Percentiles rank a stretch among this genome's conserved stretches.
Conservation (phyloP, 2,113 vertebrate species). For the Psettodes erumei region DNA sequence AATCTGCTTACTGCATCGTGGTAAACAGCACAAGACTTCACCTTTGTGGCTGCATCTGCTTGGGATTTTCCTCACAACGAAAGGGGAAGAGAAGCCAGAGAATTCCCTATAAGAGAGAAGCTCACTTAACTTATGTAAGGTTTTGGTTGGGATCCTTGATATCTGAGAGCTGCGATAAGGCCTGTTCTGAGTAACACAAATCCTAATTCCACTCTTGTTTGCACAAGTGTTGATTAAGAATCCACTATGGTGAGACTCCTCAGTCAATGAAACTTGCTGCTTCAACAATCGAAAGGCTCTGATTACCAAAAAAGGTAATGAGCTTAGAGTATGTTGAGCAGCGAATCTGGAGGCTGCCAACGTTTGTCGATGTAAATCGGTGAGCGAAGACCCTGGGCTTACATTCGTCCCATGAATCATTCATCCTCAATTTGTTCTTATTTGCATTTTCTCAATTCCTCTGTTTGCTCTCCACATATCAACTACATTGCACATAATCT, state of each 20-base stretch:
- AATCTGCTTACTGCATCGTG: background rate
- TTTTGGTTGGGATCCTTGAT: slow-evolving; percentile 13
- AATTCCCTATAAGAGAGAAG: slow-evolving; percentile 14
- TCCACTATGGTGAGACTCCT: background rate
- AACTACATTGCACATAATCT: background rate
- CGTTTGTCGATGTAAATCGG: background rate
- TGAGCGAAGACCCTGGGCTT: background rate
- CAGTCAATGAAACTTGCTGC: background rate
- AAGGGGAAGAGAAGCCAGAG: background rate
- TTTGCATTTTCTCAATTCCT: background rate
- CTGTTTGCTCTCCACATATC: background rate
- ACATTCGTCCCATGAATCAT: background rate
- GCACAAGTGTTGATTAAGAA: slow-evolving; percentile 20
- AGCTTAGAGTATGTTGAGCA: background rate
- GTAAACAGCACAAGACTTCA: slow-evolving; percentile 1
- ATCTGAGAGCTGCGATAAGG: slow-evolving; percentile 16
- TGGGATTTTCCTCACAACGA: slow-evolving; percentile 3
- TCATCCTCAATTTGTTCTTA: background rate
- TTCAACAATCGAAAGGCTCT: background rate
- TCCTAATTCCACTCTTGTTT: slow-evolving; percentile 25
- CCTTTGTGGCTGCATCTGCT: slow-evolving; percentile 41
- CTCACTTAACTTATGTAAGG: slow-evolving; percentile 26
- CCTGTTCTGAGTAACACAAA: slow-evolving; percentile 23
- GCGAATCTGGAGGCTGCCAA: background rate
- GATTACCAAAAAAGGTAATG: slow-evolving; percentile 19